These are phyloP conservation scores for Zhengitettix transpicula DNA, from an alignment of 2,888 invertebrate species.

Conservation along the genomic window DNA sequence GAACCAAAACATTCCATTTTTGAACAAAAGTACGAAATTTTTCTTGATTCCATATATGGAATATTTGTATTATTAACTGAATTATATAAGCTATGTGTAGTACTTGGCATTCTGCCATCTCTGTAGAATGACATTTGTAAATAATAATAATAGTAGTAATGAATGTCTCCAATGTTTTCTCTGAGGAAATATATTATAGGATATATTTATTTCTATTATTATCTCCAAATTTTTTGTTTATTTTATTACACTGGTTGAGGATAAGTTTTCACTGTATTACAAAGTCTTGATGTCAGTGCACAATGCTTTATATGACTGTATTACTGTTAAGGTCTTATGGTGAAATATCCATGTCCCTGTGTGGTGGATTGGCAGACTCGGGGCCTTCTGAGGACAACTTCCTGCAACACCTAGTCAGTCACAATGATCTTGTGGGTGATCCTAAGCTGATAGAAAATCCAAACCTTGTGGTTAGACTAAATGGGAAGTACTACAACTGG, in stretches of 20 bases:
- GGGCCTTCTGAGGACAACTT: slow-evolving; percentile 42
- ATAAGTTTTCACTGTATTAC: too few relatives aligned
- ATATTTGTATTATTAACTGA: too few relatives aligned
- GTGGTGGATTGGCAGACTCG: slow-evolving; percentile 45
- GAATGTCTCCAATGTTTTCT: too few relatives aligned
- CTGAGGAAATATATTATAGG: too few relatives aligned
- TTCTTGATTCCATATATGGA: too few relatives aligned
- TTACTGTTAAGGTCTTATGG: slow-evolving; percentile 25
- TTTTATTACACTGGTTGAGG: background rate
- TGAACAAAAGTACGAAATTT: slow-evolving; percentile 17
- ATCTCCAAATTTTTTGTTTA: background rate
- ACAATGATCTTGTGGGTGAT: slow-evolving; percentile 42
- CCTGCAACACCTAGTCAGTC: slow-evolving; percentile 39
- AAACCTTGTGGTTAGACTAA: slow-evolving; percentile 69
- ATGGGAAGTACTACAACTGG: slow-evolving; percentile 83
- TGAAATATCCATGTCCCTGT: slow-evolving; percentile 60
- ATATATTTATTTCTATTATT: background rate
- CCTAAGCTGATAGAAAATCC: slow-evolving; percentile 61
- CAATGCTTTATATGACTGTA: too few relatives aligned
- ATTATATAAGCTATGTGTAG: too few relatives aligned
- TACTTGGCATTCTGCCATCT: too few relatives aligned
- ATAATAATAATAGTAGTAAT: too few relatives aligned
- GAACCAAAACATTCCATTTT: slow-evolving; percentile 39
- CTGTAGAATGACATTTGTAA: too few relatives aligned
- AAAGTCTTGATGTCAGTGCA: too few relatives aligned